A percentile compares a stretch with the other conserved stretches of the same genome.
Conservation (phyloP, 2,888 invertebrate genomes). For the Lissocephala sabroskyi region DNA sequence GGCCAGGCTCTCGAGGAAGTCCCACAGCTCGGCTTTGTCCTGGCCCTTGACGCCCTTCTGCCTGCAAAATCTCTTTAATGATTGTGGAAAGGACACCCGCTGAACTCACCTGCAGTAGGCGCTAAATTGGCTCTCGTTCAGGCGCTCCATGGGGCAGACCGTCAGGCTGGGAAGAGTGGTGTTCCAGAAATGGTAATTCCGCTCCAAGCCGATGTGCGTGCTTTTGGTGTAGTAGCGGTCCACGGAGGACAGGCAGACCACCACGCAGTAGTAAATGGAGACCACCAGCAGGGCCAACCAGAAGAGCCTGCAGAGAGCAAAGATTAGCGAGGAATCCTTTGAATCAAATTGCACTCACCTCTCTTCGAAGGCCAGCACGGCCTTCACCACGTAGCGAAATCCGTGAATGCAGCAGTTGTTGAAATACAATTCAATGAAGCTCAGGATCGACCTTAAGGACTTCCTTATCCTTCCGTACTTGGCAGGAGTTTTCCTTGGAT, state of each 20-base stretch:
- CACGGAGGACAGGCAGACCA: conserved; percentile 64
- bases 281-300: conserved; percentile 60
- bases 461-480: too few species aligned
- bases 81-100: too few species aligned
- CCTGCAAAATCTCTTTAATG: conserved; percentile 8
- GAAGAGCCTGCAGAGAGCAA: conserved; percentile 50
- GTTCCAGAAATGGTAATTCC: conserved; percentile 70
- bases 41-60: conserved; percentile 21
- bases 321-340: too few species aligned
- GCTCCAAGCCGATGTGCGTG: conserved; percentile 68
- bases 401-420: conserved; percentile 67
- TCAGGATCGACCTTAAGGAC: background rate
- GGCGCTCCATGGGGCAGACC: conserved; percentile 67
- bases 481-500: too few species aligned
- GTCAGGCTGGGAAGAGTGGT: conserved; percentile 67
- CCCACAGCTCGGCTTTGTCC: conserved; percentile 26
- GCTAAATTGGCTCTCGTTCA: conserved; percentile 47
- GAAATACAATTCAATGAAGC: conserved; percentile 53
- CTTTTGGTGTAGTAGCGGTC: conserved; percentile 67
- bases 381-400: conserved; percentile 56
- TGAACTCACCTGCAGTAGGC: conserved; percentile 60
- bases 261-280: conserved; percentile 55
- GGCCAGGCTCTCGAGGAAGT: conserved; percentile 69
- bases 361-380: conserved; percentile 48
- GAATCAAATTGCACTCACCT: too few species aligned